These are phyloP conservation scores for Unio delphinus DNA, from an alignment of 2,888 invertebrate species.

Conservation along the genomic window DNA sequence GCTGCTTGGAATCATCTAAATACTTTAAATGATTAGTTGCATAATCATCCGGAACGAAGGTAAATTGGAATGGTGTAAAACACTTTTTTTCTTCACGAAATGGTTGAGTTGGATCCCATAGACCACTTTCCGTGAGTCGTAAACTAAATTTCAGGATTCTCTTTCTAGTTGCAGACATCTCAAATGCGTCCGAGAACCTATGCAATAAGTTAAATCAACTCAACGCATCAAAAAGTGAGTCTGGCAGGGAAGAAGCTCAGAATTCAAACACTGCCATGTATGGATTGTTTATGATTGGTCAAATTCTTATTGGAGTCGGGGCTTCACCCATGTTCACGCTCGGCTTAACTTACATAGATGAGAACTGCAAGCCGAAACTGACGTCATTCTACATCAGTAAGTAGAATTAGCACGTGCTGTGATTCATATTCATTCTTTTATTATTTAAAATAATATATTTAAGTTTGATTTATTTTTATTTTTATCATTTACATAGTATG, in stretches of 20 bases:
- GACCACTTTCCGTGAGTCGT: too few relatives aligned
- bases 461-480: too few relatives aligned
- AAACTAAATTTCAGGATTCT: too few relatives aligned
- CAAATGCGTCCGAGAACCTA: conserved; percentile 14
- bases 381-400: conserved; percentile 59
- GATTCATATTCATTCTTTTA: background rate
- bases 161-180: too few relatives aligned
- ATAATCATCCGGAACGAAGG: background rate
- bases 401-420: conserved; percentile 9
- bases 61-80: background rate
- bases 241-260: background rate
- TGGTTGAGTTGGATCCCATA: too few relatives aligned
- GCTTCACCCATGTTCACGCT: conserved; percentile 59
- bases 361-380: conserved; percentile 51
- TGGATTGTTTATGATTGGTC: conserved; percentile 53
- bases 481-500: too few relatives aligned
- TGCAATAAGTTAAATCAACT: background rate
- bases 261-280: conserved; percentile 23
- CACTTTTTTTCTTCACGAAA: too few relatives aligned
- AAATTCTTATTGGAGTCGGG: conserved; percentile 57
- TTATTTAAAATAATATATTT: too few relatives aligned
- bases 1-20: background rate
- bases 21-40: background rate
- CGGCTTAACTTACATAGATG: conserved; percentile 56
- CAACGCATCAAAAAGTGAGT: too few relatives aligned